These are phyloP conservation scores for Ploceus nigricollis DNA, from an alignment of 2,113 vertebrate genomes.

Conservation along the genomic window DNA sequence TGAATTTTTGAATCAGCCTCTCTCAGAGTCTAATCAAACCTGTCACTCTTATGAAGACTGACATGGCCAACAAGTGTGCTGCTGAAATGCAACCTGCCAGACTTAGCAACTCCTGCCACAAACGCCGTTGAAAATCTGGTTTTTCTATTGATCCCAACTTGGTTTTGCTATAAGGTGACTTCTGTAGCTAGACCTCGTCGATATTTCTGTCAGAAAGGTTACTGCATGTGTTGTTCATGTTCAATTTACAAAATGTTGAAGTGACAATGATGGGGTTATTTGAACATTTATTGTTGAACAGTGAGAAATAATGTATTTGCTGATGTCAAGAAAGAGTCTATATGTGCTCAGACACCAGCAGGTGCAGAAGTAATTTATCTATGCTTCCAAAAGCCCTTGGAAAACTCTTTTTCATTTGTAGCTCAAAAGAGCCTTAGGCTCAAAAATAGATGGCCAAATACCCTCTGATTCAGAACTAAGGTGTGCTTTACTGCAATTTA, in stretches of 20 bases:
- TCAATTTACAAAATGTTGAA: neutral
- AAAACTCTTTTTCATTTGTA: neutral
- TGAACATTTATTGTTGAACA: neutral
- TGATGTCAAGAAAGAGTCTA: neutral
- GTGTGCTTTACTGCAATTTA: neutral
- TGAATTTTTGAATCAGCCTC: conserved; percentile 19
- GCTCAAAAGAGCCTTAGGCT: neutral
- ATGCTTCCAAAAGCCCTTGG: neutral
- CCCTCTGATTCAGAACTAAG: neutral
- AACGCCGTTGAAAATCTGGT: neutral
- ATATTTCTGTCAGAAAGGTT: conserved; percentile 18
- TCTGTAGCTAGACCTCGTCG: neutral
- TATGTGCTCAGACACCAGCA: neutral
- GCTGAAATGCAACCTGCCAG: conserved; percentile 47
- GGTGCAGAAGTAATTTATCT: neutral
- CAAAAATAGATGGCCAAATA: neutral
- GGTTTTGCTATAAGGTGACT: neutral
- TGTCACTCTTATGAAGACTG: conserved; percentile 52
- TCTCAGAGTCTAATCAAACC: conserved; percentile 45
- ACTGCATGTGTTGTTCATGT: neutral
- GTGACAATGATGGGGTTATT: neutral
- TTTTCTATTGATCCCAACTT: conserved; percentile 33
- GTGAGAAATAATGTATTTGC: neutral
- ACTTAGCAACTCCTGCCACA: neutral
- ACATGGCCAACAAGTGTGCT: conserved; percentile 31